phyloP scores from a whole-genome alignment of 2,797 vertebrate species.

The Phataginus tricuspis region DNA sequence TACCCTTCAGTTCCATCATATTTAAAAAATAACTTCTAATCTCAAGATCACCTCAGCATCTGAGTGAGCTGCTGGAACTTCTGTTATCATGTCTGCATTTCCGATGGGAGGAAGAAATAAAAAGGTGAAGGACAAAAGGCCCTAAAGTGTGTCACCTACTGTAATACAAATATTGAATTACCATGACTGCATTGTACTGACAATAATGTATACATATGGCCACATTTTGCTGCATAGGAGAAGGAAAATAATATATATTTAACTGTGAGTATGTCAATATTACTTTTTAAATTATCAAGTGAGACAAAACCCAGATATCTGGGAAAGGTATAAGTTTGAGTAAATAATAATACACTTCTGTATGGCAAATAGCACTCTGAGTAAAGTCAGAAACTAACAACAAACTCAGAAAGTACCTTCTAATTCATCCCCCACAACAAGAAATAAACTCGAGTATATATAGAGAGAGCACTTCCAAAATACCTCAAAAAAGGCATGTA shows the following conservation, averaged over 20 bases:
- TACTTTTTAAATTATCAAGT: background rate
- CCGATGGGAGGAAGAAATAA: background rate
- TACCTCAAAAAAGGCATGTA: background rate
- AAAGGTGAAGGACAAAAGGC: background rate
- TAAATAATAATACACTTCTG: background rate
- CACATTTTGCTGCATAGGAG: background rate
- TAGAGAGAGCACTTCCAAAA: background rate
- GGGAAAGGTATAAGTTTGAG: background rate
- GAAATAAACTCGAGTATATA: background rate
- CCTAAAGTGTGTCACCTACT: background rate
- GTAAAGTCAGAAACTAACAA: background rate
- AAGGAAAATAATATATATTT: background rate
- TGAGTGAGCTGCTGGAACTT: background rate
- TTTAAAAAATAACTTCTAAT: background rate
- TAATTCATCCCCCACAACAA: background rate
- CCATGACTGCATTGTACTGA: background rate
- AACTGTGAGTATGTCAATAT: background rate
- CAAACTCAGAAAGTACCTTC: background rate
- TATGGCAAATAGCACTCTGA: background rate
- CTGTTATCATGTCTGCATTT: background rate
- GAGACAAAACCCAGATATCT: background rate
- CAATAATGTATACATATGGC: background rate
- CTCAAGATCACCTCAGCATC: background rate
- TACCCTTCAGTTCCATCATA: background rate
- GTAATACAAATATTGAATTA: background rate